Evolutionary conservation across 30 jellyfish, hydroid and myxozoan genomes (phyloP), one percentile per base, ranked within the genome.

Genomic region (Pelagia noctiluca): DNA sequence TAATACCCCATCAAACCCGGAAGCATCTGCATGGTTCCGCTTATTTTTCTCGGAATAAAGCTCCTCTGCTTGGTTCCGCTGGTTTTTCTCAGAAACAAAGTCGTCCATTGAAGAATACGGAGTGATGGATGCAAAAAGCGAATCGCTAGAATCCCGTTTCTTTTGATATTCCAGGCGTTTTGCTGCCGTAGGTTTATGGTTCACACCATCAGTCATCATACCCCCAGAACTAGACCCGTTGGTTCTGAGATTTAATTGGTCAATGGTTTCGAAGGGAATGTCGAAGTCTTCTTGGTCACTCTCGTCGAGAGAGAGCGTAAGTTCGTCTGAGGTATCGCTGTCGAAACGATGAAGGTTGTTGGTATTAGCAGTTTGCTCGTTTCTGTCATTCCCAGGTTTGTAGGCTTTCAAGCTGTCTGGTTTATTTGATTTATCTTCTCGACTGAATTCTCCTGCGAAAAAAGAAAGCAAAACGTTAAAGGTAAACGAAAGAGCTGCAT

Each of bases 301-400:
- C 68, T 49, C 87, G 60, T 52, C 90, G 26, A 71, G 73, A 0
- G 92, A 69, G 33, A 82, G 92, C 31, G 92, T 66, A 18, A 82
- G 74, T 35, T 82, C 92, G 33, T 82, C 92, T 22, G 92, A 82
- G 3, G 92, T 68, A 57, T 82, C 92, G 16, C 73, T 75, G 32
- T 24, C 38, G 18, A 68, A 61, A 4, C 64, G 46, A 0, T 38
- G 38, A 10, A 70, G 63, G 23, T 63, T 63, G 50, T 34, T 22
- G 12, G 8, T 67, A 62, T 22, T 2, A 63, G 8, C 46, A 5
- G 3, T 48, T 63, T 63, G 22, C 13, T 16, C 23, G n/a, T 7
- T 70, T 65, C 5, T 65, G 24, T 11, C 12, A 23, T 65, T 35
- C 46, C 23, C 21, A n/a, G n/a, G n/a, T n/a, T n/a, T n/a, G n/a